Evolutionary conservation across 1,140 invertebrate species (phyloP).

Genomic region (Drosophila kanapiae): DNA sequence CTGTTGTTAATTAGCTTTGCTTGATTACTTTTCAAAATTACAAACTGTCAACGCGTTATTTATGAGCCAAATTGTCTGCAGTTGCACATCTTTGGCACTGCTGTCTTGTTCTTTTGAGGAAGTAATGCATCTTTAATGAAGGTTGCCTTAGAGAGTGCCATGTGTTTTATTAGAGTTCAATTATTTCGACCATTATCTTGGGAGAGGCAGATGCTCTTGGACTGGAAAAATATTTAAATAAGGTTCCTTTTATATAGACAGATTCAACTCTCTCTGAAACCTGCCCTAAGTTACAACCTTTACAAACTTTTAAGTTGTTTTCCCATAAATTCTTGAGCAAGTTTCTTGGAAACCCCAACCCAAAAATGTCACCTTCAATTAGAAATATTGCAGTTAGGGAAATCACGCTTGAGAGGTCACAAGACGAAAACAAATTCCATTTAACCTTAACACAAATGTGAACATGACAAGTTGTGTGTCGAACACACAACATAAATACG

Average conservation of each 20-base stretch:
- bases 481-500: slow-evolving; percentile 33
- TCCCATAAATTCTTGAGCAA: slow-evolving; percentile 11
- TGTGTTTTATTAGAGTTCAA: slow-evolving; percentile 44
- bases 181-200: background rate
- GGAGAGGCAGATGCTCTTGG: background rate
- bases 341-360: slow-evolving; percentile 8
- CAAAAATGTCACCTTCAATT: slow-evolving; percentile 60
- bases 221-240: background rate
- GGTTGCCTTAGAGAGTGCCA: slow-evolving; percentile 17
- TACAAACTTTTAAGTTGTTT: background rate
- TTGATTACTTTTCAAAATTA: slow-evolving; percentile 82
- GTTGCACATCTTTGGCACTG: slow-evolving; percentile 33
- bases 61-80: slow-evolving; percentile 61
- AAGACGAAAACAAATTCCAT: slow-evolving; percentile 58
- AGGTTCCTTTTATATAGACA: too few species aligned
- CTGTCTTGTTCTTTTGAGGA: slow-evolving; percentile 6
- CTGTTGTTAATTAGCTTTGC: slow-evolving; percentile 79
- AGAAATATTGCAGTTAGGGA: slow-evolving; percentile 13
- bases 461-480: slow-evolving; percentile 59
- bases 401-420: slow-evolving; percentile 32
- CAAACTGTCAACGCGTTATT: slow-evolving; percentile 81
- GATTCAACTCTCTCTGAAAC: too few species aligned
- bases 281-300: too few species aligned
- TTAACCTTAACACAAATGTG: slow-evolving; percentile 64
- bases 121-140: slow-evolving; percentile 52